Conservation (phyloP, 2,797 vertebrate genomes). For the Pangasius krempfi region DNA sequence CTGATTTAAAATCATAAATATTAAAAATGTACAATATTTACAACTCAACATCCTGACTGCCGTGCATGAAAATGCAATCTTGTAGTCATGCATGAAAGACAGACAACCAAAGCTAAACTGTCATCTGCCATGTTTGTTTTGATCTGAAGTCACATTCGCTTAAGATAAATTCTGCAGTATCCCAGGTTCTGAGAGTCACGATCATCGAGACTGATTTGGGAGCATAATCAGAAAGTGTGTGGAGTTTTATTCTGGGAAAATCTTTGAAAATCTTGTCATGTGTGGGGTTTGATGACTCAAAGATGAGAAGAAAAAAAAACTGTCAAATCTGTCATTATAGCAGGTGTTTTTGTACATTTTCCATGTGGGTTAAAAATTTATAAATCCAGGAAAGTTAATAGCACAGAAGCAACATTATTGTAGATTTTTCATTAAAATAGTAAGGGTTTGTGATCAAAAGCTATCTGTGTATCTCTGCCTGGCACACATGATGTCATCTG, state of each 20-base stretch:
- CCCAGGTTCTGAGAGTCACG: background rate
- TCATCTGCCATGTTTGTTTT: slow-evolving; percentile 6
- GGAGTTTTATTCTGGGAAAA: background rate
- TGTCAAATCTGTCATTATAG: background rate
- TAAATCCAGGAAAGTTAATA: background rate
- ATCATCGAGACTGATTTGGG: too few relatives aligned
- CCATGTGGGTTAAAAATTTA: too few relatives aligned
- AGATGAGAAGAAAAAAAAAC: background rate
- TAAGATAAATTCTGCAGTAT: background rate
- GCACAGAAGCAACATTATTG: background rate
- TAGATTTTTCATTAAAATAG: background rate
- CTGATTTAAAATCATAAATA: background rate
- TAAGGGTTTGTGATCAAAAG: background rate
- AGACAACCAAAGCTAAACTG: slow-evolving; percentile 11
- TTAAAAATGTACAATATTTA: background rate
- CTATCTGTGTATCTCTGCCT: slow-evolving; percentile 35
- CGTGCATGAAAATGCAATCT: background rate
- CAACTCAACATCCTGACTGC: background rate
- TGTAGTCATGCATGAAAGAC: background rate
- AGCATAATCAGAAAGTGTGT: background rate
- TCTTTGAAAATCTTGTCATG: background rate
- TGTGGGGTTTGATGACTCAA: background rate
- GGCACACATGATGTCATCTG: slow-evolving; percentile 46
- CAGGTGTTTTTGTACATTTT: background rate
- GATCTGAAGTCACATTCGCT: background rate